phyloP scores from a whole-genome alignment of 1,140 invertebrate genomes.

The Gonioctena quinquepunctata region DNA sequence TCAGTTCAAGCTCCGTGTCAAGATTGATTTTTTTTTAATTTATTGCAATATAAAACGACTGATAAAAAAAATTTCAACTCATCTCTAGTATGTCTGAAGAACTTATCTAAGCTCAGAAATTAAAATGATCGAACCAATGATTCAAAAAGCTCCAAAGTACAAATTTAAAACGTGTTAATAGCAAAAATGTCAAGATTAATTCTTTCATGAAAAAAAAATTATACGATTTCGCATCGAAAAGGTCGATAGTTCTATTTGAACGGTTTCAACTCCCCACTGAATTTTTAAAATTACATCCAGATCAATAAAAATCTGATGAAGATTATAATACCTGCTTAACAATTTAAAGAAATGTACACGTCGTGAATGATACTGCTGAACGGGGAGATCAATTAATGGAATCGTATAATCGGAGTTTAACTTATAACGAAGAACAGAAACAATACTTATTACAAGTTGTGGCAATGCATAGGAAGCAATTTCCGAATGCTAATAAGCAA shows the following conservation, averaged over 20 bases:
- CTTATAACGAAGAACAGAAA: no score
- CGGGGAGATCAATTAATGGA: no score
- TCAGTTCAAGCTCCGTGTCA: neutral
- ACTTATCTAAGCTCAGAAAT: neutral
- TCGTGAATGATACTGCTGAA: no score
- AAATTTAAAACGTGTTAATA: no score
- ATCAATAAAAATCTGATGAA: neutral
- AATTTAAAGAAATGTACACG: neutral
- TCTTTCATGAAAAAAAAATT: no score
- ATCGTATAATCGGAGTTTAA: no score
- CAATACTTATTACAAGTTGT: neutral
- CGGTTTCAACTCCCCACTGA: neutral
- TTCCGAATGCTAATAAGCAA: neutral
- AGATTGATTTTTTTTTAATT: neutral
- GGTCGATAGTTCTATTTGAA: neutral
- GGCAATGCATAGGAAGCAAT: constrained; percentile 2
- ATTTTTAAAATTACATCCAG: neutral
- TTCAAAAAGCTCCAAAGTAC: neutral
- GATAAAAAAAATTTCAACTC: neutral
- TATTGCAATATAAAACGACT: neutral
- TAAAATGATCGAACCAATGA: no score
- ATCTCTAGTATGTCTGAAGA: neutral
- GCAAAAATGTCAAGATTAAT: no score
- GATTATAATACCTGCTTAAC: neutral
- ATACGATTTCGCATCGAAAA: no score